Conservation (phyloP, 1,140 invertebrate species). For the Stegodyphus dumicola region DNA sequence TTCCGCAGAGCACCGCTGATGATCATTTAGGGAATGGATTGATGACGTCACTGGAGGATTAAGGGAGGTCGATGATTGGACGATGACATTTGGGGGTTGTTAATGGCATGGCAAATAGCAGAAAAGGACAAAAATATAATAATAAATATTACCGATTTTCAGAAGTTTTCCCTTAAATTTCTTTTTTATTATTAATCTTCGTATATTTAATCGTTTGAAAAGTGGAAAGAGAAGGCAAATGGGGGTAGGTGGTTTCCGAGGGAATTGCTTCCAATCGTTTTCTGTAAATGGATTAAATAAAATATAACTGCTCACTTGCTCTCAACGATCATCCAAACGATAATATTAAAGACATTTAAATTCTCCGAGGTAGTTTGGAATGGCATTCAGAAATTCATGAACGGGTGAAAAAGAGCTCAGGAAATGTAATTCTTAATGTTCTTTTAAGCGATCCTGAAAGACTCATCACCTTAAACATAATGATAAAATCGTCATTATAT, state of each 20-base stretch:
- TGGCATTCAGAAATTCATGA: no score
- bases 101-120: conserved; percentile 23
- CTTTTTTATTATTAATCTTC: conserved; percentile 13
- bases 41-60: conserved; percentile 39
- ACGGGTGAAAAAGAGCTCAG: no score
- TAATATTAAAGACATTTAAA: no score
- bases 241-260: not conserved
- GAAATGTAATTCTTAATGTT: no score
- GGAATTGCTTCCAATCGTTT: conserved; percentile 16
- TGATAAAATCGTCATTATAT: no score
- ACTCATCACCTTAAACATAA: no score
- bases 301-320: no score
- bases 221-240: no score
- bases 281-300: not conserved
- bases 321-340: no score
- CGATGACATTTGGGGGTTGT: conserved; percentile 41
- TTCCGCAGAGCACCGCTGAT: conserved; percentile 26
- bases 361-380: no score
- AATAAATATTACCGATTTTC: conserved; percentile 20
- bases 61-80: conserved; percentile 36
- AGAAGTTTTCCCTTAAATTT: not conserved
- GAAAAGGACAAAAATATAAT: not conserved
- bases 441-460: no score
- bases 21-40: conserved; percentile 44
- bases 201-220: not conserved